Percentiles rank a stretch among this genome's conserved stretches.
Evolutionary conservation across 2,888 invertebrate species (phyloP).

Genomic region (Mystacides longicornis): DNA sequence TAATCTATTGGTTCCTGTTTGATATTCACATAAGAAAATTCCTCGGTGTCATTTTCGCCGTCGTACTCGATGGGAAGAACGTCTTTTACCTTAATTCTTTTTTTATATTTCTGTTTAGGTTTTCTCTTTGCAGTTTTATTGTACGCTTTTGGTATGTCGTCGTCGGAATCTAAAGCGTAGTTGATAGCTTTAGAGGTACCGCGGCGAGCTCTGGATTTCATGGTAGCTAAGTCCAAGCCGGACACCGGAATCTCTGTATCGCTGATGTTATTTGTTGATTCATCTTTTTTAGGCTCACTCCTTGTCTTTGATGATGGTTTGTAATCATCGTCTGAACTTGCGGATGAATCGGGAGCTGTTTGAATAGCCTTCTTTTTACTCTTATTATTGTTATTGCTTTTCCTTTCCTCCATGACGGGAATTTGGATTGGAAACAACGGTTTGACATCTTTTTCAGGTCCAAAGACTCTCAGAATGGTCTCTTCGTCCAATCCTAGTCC

Average conservation of each 20-base stretch:
- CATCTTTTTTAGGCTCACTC: not conserved
- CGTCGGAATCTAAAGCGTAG: conserved; percentile 20
- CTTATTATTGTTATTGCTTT: not conserved
- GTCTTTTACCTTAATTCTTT: conserved; percentile 25
- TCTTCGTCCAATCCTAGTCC: conserved; percentile 38
- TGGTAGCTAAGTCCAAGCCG: conserved; percentile 14
- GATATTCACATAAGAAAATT: conserved; percentile 17
- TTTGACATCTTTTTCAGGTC: conserved; percentile 34
- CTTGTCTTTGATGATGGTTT: conserved; percentile 15
- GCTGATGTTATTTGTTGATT: not conserved
- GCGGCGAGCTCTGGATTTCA: conserved; percentile 12
- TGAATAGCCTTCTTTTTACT: conserved; percentile 9
- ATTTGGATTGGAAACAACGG: conserved; percentile 11
- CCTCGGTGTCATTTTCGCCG: conserved; percentile 4
- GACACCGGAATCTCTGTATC: conserved; percentile 18
- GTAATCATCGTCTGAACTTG: conserved; percentile 13
- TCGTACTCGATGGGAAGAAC: not conserved
- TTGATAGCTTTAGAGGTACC: conserved; percentile 16
- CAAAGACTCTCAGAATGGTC: conserved; percentile 39
- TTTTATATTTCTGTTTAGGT: conserved; percentile 18
- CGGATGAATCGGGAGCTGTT: not conserved
- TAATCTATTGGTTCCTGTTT: conserved; percentile 21
- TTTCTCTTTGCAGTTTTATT: conserved; percentile 25
- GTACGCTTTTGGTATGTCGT: conserved; percentile 26
- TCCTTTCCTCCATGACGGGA: not conserved